These are phyloP conservation scores for Timandra comae DNA, from an alignment of 2,888 invertebrate species.

Conservation along the genomic window DNA sequence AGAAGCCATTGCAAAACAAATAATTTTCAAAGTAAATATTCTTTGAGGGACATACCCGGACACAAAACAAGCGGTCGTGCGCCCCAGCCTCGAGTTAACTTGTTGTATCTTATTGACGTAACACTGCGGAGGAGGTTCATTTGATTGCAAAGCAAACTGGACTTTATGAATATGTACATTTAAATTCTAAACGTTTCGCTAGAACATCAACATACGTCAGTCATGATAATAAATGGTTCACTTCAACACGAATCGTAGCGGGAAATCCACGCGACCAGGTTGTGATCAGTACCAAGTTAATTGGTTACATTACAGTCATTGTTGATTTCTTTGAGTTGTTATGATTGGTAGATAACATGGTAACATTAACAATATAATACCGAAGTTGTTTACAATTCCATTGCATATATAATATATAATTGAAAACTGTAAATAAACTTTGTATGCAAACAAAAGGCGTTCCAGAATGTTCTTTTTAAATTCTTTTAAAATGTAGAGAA, in stretches of 20 bases:
- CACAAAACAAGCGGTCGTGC: constrained; percentile 59
- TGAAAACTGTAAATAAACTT: no score
- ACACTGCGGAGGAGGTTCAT: constrained; percentile 57
- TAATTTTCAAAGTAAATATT: constrained; percentile 33
- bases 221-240: constrained; percentile 71
- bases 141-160: constrained; percentile 45
- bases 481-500: no score
- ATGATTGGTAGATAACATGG: constrained; percentile 27
- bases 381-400: constrained; percentile 40
- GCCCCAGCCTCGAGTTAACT: constrained; percentile 65
- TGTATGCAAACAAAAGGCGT: no score
- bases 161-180: constrained; percentile 40
- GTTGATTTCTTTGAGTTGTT: constrained; percentile 47
- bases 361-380: constrained; percentile 29
- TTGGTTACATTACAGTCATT: constrained; percentile 51
- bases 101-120: constrained; percentile 73
- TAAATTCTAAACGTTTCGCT: constrained; percentile 40
- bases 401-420: no score
- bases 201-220: constrained; percentile 53
- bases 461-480: no score
- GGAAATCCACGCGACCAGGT: constrained; percentile 71
- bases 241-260: constrained; percentile 67
- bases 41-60: constrained; percentile 63
- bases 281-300: constrained; percentile 67
- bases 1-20: constrained; percentile 24